Evolutionary conservation across 1,140 invertebrate species (phyloP).

Genomic region (Hyposmocoma kahamanoa): DNA sequence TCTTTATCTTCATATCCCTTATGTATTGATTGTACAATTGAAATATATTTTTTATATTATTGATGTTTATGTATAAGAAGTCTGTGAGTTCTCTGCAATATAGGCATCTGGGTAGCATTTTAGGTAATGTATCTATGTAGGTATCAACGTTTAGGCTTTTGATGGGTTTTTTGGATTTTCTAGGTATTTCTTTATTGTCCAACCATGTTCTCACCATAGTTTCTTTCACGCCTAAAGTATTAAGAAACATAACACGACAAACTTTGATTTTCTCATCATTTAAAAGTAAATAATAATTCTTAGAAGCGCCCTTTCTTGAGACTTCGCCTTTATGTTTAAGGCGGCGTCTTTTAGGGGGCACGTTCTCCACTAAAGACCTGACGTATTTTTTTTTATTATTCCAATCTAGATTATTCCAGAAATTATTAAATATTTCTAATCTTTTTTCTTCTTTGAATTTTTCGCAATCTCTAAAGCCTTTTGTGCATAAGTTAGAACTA

Average conservation of each 20-base stretch:
- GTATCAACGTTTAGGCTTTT: constrained; percentile 28
- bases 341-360: constrained; percentile 28
- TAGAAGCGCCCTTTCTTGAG: constrained; percentile 35
- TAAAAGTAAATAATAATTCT: constrained; percentile 25
- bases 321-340: constrained; percentile 12
- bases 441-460: constrained; percentile 23
- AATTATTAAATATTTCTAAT: constrained; percentile 28
- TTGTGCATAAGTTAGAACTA: constrained; percentile 30
- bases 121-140: constrained; percentile 34
- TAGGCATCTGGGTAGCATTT: constrained; percentile 28
- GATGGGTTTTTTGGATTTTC: constrained; percentile 20
- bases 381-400: constrained; percentile 32
- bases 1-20: constrained; percentile 22
- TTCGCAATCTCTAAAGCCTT: constrained; percentile 19
- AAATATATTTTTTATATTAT: constrained; percentile 31
- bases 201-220: constrained; percentile 41
- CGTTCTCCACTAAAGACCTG: constrained; percentile 26
- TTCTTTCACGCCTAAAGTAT: constrained; percentile 46
- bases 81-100: constrained; percentile 19
- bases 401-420: constrained; percentile 52
- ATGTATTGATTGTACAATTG: constrained; percentile 37
- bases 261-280: constrained; percentile 26
- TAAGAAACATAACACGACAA: constrained; percentile 38
- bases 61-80: constrained; percentile 15
- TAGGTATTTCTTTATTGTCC: constrained; percentile 12